These are phyloP conservation scores for Oscheius sp. DNA, from an alignment of 1,140 invertebrate species.

Conservation along the genomic window DNA sequence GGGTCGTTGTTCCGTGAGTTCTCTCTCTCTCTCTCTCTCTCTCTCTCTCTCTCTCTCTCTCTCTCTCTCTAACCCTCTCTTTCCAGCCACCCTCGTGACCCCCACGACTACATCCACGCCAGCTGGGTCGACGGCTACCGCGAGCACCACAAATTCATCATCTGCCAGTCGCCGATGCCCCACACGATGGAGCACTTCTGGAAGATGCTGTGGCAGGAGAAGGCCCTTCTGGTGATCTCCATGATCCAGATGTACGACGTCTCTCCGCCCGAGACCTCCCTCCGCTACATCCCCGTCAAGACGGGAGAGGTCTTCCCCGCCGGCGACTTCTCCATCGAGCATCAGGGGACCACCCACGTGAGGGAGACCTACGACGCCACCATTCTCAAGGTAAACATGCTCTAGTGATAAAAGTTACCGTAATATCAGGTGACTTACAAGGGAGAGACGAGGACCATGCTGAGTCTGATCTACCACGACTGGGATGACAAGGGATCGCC, in stretches of 20 bases:
- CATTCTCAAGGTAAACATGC: slow-evolving; percentile 34
- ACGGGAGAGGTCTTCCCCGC: slow-evolving; percentile 21
- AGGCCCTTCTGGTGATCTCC: slow-evolving; percentile 31
- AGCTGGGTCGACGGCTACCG: slow-evolving; percentile 48
- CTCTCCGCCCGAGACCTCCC: slow-evolving; percentile 19
- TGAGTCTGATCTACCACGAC: slow-evolving; percentile 32
- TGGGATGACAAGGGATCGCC: slow-evolving; percentile 48
- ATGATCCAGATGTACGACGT: slow-evolving; percentile 33
- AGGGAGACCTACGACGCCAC: slow-evolving; percentile 44
- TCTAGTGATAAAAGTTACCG: no score
- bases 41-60: no score
- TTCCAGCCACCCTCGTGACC: not conserved
- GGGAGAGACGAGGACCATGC: slow-evolving; percentile 33
- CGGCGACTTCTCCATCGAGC: slow-evolving; percentile 33
- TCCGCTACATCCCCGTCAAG: slow-evolving; percentile 32
- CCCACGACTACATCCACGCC: slow-evolving; percentile 46
- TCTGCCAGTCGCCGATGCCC: slow-evolving; percentile 42
- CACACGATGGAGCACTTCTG: slow-evolving; percentile 45
- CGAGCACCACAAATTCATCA: slow-evolving; percentile 43
- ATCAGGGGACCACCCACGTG: slow-evolving; percentile 36
- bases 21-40: no score
- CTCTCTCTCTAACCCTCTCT: no score
- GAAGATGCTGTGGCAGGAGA: slow-evolving; percentile 46
- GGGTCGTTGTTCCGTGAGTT: slow-evolving; percentile 39
- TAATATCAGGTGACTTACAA: no score